Conservation (phyloP, 2,888 invertebrate species). For the Stratiomys singularior region DNA sequence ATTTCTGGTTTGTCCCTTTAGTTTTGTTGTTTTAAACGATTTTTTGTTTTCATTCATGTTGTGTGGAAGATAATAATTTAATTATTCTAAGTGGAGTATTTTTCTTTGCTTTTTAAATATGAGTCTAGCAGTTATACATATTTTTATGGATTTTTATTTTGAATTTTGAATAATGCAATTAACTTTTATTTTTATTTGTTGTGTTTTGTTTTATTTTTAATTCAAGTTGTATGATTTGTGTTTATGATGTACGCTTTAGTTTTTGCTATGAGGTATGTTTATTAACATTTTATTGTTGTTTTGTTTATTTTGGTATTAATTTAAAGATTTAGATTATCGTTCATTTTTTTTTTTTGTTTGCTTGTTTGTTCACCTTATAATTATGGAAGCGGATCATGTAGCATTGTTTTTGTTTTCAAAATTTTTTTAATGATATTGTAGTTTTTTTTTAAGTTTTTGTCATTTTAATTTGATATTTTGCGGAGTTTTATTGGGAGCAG, state of each 20-base stretch:
- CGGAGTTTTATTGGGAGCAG: too few relatives aligned
- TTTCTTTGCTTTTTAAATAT: background rate
- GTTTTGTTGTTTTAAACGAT: background rate
- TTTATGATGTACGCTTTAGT: background rate
- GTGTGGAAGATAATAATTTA: constrained; percentile 40
- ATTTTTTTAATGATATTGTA: background rate
- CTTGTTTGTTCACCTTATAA: constrained; percentile 2
- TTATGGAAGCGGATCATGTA: constrained; percentile 46
- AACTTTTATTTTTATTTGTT: background rate
- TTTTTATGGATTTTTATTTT: background rate
- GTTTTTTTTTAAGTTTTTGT: too few relatives aligned
- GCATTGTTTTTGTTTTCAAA: constrained; percentile 13
- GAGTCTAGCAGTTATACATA: background rate
- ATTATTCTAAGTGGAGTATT: constrained; percentile 29
- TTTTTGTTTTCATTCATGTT: constrained; percentile 15
- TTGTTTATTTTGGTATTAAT: background rate
- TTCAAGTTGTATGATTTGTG: background rate
- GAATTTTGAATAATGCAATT: constrained; percentile 17
- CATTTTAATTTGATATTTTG: too few relatives aligned
- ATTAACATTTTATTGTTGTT: constrained; percentile 35
- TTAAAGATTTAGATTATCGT: background rate
- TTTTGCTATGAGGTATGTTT: constrained; percentile 42
- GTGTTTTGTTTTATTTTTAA: background rate
- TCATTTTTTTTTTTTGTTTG: background rate
- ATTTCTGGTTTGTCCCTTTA: background rate